Evolutionary conservation across 2,113 vertebrate genomes (phyloP).

Genomic region (Danio rerio): GRCz12tu NC_133176.1:39142001-39142500

Average conservation of each 20-base stretch:
- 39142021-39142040: constrained; percentile 44
- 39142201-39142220: background rate
- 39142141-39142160: background rate
- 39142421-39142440: constrained; percentile 62
- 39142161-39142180: background rate
- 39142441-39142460: constrained; percentile 43
- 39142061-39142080: constrained; percentile 71
- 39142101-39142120: background rate
- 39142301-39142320: constrained; percentile 64
- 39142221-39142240: constrained; percentile 59
- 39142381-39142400: constrained; percentile 49
- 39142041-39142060: constrained; percentile 72
- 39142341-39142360: constrained; percentile 67
- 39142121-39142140: background rate
- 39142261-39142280: constrained; percentile 58
- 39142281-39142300: constrained; percentile 41
- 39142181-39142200: background rate
- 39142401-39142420: constrained; percentile 22
- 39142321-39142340: constrained; percentile 60
- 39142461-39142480: background rate
- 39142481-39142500: background rate
- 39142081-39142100: constrained; percentile 60
- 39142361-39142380: constrained; percentile 58
- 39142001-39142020: background rate
- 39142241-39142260: constrained; percentile 65